Conservation (phyloP, 2,113 vertebrate species). For the Ploceus nigricollis region DNA sequence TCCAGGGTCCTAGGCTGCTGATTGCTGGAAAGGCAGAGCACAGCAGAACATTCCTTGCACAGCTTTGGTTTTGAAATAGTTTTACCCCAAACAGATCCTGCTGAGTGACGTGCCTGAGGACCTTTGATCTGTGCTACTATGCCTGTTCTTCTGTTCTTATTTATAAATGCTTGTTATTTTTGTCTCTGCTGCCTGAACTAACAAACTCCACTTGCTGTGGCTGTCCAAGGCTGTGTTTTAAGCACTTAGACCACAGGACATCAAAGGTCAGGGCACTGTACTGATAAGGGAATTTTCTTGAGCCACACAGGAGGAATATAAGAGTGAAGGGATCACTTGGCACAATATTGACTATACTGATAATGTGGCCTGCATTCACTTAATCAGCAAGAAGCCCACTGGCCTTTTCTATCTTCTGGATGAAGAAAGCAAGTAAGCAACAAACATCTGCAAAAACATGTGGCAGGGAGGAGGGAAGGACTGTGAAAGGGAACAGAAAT, state of each 20-base stretch:
- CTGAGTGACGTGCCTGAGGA: not conserved
- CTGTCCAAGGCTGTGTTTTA: conserved; percentile 3
- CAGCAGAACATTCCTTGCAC: not conserved
- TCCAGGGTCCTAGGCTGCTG: not conserved
- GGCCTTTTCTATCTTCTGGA: conserved; percentile 94
- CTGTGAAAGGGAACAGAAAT: not conserved
- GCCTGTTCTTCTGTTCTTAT: not conserved
- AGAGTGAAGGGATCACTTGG: conserved; percentile 94
- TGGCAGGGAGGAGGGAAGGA: not conserved
- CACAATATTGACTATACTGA: conserved; percentile 98
- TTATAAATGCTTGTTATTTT: not conserved
- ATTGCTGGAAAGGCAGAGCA: not conserved
- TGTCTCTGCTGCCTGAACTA: conserved; percentile 25
- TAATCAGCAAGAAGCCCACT: conserved; percentile 97
- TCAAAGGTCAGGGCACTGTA: not conserved
- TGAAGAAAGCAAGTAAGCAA: conserved; percentile 96
- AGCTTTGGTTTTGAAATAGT: not conserved
- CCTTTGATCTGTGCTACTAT: not conserved
- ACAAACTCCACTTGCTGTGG: not conserved
- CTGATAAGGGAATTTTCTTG: conserved; percentile 53
- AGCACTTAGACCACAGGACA: not conserved
- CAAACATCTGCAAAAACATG: not conserved
- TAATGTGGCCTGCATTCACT: conserved; percentile 95
- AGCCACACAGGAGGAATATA: conserved; percentile 89
- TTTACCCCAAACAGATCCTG: not conserved